Base-by-base conservation (phyloP, 1,140 invertebrate genomes). In the Drosophila erecta region DNA sequence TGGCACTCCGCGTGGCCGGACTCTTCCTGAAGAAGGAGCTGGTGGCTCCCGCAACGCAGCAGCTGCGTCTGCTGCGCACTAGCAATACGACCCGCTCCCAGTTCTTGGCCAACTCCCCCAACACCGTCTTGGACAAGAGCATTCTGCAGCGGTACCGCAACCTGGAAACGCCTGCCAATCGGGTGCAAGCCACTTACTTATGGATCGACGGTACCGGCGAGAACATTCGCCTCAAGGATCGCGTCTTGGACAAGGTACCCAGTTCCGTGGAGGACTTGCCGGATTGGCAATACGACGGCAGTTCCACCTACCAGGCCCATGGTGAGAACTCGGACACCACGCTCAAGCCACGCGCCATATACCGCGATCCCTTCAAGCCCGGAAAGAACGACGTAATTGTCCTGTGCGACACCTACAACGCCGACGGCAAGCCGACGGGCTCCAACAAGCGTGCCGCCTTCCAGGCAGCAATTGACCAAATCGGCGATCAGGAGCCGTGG, bases 131-230 rank as follows among this genome's bases (percentile, higher is more conserved):
- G 61, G 95, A 97, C 90, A 97, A 97, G 89, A 93, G 93, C 17
- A 92, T 97, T 10, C 90, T 96, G 51, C 93, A 94, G 30, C 93
- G 94, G 33, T 98, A 96, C 79, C 92, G 96, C 73, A 92, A 93
- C 37, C 92, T 98, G 22, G 95, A 95, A 1, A 95, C 85, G 4
- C 95, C 96, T 56, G 96, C 96, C 0, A 95, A 96, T 11, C 94
- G 96, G 38, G 94, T 95, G 79, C 94, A 97, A 90, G 96, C 95
- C 1, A 97, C 96, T 76, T 99, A 99, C 92, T 94, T 99, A 20
- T 99, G 98, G 98, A 97, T 99, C 61, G 98, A 99, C 92, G 98
- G 98, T 4, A 97, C 96, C 4, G 97, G 97, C 4, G 97, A 98
- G 93, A 94, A 96, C 66, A 92, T 99, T 1, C 94, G 98, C 66